Percentiles rank a stretch among this genome's conserved stretches.
These are phyloP conservation scores for Phaethornis superciliosus DNA, from an alignment of 2,113 vertebrate genomes.

Conservation along the genomic window DNA sequence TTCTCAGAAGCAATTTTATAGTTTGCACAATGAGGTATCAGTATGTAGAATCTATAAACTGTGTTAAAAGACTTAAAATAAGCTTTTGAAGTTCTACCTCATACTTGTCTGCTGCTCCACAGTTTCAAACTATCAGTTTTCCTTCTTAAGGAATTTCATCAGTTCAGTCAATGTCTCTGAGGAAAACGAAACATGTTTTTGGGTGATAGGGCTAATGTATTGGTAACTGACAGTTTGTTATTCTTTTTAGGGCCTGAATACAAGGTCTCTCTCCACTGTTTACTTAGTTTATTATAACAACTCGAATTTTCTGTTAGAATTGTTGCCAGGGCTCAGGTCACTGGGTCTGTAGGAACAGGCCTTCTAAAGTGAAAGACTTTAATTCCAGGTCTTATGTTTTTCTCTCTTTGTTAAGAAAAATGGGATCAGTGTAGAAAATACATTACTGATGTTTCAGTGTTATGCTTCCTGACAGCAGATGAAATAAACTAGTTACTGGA, in stretches of 20 bases:
- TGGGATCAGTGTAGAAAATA: neutral
- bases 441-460: neutral
- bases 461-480: neutral
- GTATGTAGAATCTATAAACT: neutral
- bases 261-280: neutral
- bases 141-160: neutral
- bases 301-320: neutral
- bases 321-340: neutral
- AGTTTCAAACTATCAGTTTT: neutral
- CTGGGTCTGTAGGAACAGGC: neutral
- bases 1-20: neutral
- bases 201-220: neutral
- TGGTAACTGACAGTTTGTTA: neutral
- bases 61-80: neutral
- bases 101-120: neutral
- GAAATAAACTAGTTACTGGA: neutral
- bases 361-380: neutral
- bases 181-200: neutral
- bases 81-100: neutral
- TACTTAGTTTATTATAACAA: neutral
- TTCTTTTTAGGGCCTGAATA: neutral
- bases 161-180: neutral
- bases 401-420: neutral
- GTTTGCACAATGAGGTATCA: accelerated
- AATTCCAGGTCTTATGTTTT: neutral